Percentiles rank a stretch among this genome's conserved stretches.
Evolutionary conservation across 2,797 vertebrate species (phyloP).

Genomic region (Rallus crepitans): DNA sequence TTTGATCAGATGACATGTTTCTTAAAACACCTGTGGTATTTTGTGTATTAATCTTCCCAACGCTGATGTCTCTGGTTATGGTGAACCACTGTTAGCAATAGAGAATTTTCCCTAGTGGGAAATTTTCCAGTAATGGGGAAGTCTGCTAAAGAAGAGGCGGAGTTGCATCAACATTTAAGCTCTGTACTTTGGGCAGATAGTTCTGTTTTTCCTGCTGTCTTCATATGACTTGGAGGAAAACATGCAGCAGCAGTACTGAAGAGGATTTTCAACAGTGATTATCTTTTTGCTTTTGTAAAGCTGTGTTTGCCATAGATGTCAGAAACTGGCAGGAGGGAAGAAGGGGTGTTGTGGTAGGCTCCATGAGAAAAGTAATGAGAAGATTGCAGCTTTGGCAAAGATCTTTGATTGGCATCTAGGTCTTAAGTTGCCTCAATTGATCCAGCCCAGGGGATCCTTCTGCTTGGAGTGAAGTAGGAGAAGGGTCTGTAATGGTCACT

Average conservation of each 20-base stretch:
- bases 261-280: not conserved
- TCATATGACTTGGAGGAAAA: not conserved
- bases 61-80: not conserved
- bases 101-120: constrained; percentile 50
- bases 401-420: not conserved
- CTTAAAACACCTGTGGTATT: not conserved
- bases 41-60: not conserved
- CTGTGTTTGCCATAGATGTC: not conserved
- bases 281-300: not conserved
- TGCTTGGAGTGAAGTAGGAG: not conserved
- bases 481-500: not conserved
- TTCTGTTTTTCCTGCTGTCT: not conserved
- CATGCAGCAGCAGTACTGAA: not conserved
- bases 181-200: not conserved
- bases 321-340: not conserved
- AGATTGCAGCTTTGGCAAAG: not conserved
- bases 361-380: not conserved
- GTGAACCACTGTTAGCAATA: not conserved
- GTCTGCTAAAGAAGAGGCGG: constrained; percentile 25
- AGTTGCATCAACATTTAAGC: not conserved
- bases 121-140: constrained; percentile 41
- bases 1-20: not conserved
- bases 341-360: not conserved
- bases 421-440: not conserved
- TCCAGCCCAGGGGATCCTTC: not conserved